Evolutionary conservation across 2,113 vertebrate species (phyloP).

Genomic region (Phaethornis superciliosus): DNA sequence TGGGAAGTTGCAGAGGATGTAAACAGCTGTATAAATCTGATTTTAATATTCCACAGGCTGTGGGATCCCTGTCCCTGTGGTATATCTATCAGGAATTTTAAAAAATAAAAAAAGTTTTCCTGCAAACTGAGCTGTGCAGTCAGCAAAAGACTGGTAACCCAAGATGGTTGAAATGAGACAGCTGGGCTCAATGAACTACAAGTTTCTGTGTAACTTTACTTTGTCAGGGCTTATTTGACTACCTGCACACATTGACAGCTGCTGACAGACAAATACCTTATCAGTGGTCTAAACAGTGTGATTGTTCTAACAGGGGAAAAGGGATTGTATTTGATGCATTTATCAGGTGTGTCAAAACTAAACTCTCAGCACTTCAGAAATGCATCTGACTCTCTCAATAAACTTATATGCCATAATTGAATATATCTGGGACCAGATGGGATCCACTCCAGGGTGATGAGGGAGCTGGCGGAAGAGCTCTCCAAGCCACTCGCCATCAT

Average conservation of each 20-base stretch:
- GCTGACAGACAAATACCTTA: background rate
- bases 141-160: background rate
- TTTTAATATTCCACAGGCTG: background rate
- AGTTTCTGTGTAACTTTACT: conserved; percentile 32
- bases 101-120: background rate
- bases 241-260: background rate
- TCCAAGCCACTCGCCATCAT: too few species aligned
- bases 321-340: background rate
- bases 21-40: background rate
- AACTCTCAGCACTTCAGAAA: background rate
- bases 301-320: conserved; percentile 7
- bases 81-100: background rate
- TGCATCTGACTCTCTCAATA: background rate
- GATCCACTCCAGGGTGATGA: too few species aligned
- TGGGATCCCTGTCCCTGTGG: background rate
- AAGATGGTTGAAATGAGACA: background rate
- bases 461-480: too few species aligned
- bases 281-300: conserved; percentile 13
- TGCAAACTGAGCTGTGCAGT: background rate
- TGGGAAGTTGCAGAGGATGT: background rate
- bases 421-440: too few species aligned
- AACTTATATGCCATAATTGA: background rate
- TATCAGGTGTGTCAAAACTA: conserved; percentile 1
- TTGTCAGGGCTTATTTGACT: conserved; percentile 20
- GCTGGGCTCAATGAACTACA: background rate